Percentiles rank a stretch among this genome's conserved stretches.
phyloP scores from a whole-genome alignment of 2,797 vertebrate genomes.

The Dipus sagitta region DNA sequence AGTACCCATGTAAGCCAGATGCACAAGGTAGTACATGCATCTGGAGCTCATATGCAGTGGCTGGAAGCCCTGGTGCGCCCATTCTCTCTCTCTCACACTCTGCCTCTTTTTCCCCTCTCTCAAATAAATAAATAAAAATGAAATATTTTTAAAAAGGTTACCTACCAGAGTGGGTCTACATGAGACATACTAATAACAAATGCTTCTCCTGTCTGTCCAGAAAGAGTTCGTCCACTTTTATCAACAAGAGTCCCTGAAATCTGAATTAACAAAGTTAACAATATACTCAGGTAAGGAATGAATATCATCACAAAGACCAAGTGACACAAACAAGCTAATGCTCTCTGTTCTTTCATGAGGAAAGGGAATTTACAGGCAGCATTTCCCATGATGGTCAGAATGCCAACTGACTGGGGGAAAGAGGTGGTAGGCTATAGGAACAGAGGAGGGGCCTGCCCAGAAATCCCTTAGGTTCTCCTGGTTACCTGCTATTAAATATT shows the following conservation, averaged over 20 bases:
- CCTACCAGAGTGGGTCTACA: slow-evolving; percentile 95
- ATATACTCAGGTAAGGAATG: neutral
- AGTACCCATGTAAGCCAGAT: too few relatives aligned
- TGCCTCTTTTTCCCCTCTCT: too few relatives aligned
- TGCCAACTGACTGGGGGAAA: neutral
- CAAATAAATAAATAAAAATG: too few relatives aligned
- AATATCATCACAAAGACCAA: neutral
- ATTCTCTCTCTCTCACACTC: too few relatives aligned
- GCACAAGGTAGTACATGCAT: too few relatives aligned
- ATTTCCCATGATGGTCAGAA: neutral
- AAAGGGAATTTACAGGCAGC: neutral
- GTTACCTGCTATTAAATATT: neutral
- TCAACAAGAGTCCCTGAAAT: slow-evolving; percentile 98
- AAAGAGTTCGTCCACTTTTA: slow-evolving; percentile 96
- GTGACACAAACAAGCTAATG: neutral
- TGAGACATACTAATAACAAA: slow-evolving; percentile 97
- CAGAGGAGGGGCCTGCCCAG: neutral
- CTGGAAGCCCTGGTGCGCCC: too few relatives aligned
- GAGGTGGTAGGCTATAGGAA: neutral
- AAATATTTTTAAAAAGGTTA: neutral
- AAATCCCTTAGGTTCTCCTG: neutral
- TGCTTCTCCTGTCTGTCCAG: slow-evolving; percentile 97
- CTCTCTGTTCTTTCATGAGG: neutral
- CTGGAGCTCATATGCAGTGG: too few relatives aligned
- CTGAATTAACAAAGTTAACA: slow-evolving; percentile 85